Base-by-base conservation (phyloP, 1,140 invertebrate genomes). In the Xylocopa sonorina region DNA sequence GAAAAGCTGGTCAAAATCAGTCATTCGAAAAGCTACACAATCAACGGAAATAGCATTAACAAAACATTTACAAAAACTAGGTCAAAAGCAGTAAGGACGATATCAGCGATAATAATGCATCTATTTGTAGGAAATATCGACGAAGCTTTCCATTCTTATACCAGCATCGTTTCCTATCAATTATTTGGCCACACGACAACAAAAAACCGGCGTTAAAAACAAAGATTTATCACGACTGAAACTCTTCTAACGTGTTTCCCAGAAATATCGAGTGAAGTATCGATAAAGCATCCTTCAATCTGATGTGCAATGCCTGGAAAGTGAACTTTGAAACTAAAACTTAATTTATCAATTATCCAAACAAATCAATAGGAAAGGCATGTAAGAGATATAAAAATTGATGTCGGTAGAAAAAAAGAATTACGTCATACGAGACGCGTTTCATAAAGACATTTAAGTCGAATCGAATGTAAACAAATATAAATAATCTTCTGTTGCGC, bases 111-210 rank as follows among this genome's bases (percentile, higher is more conserved):
- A 34, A 57, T 55, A 62, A 60, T 38, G 29, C 43, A 18, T 32
- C 34, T 46, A 14, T 66, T 27, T 57, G 29, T 32, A 10, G 27
- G 16, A 78, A 78, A 41, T 51, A 72, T 72, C 57, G 57, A 69
- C 51, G n/a, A 50, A 46, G 34, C 7, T 71, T 43, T 62, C 34
- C 32, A 53, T 62, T 62, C 18, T 62, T 24, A 21, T 53, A 43
- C 21, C 18, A 16, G 1, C 38, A 3, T 38, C 48, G 18, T 16
- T 34, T 7, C 5, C 9, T 67, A 67, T 76, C 27, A 50, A 64
- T 76, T 9, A n/a, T 21, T 16, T 10, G 18, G 41, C 64, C 29
- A 16, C 16, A 46, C 74, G 29, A 34, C 24, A n/a, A 38, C n/a
- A 27, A 48, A 76, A 51, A 68, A 34, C 10, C 10, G 9, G 2